phyloP scores from a whole-genome alignment of 1,140 invertebrate species.

The Bombus affinis region DNA sequence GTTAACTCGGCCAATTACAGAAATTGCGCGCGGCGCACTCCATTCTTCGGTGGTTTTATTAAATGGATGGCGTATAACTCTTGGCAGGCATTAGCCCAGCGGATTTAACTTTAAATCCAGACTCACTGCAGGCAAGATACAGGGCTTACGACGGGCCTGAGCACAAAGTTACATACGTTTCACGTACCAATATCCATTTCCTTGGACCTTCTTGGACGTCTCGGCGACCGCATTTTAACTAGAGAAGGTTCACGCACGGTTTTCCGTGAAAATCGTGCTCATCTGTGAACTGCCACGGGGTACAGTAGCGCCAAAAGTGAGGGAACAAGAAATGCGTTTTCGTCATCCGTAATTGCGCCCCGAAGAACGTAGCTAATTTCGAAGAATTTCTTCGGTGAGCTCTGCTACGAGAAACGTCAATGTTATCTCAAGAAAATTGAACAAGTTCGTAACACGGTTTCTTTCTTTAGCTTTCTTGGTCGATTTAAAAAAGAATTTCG shows the following conservation, averaged over 20 bases:
- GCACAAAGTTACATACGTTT: slow-evolving; percentile 60
- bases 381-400: background rate
- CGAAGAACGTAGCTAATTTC: slow-evolving; percentile 16
- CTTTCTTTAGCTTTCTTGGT: too few relatives aligned
- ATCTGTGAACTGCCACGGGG: background rate
- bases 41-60: slow-evolving; percentile 54
- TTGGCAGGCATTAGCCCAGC: slow-evolving; percentile 30
- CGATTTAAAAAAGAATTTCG: too few relatives aligned
- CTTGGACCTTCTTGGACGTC: slow-evolving; percentile 35
- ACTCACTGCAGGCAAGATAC: slow-evolving; percentile 52
- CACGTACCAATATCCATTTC: slow-evolving; percentile 60
- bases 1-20: slow-evolving; percentile 35
- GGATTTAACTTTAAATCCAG: slow-evolving; percentile 66
- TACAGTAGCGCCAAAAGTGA: too few relatives aligned
- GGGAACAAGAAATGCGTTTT: slow-evolving; percentile 17
- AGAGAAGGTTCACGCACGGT: slow-evolving; percentile 6
- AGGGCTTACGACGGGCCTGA: slow-evolving; percentile 40
- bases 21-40: slow-evolving; percentile 6
- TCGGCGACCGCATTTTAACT: slow-evolving; percentile 26
- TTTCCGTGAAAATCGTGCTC: background rate
- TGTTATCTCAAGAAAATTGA: background rate
- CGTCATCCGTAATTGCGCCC: background rate
- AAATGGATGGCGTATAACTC: slow-evolving; percentile 35
- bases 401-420: background rate
- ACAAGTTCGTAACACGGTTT: background rate